Base-by-base conservation (phyloP, 1,140 invertebrate genomes). In the Camponotus pennsylvanicus region DNA sequence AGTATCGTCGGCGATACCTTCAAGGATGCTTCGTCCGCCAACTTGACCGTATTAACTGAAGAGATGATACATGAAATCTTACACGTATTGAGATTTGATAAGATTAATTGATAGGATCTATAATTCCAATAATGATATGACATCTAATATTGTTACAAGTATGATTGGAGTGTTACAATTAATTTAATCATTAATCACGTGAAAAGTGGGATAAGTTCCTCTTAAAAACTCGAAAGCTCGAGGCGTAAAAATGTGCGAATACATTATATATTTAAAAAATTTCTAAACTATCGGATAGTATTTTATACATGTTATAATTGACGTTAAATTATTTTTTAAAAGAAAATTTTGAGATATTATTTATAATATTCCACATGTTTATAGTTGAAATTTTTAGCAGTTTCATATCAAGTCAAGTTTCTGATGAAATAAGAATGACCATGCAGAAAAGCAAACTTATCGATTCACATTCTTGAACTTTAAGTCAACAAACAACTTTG, bases 51-150 rank as follows among this genome's bases (percentile, higher is more conserved):
- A 18, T 32, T 63, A 27, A 77, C 2, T 32, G 8, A 13, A 32
- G 15, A 6, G 61, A 64, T 61, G 42, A 66, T 21, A 49, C 11
- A 5, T 64, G 61, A 34, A 64, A 66, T 78, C 52, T 78, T 45
- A 45, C 18, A 21, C n/a, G 42, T 27, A n/a, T 18, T n/a, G 59
- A 34, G 18, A 45, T 32, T 7, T 49, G 11, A 18, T 40, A 18
- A 9, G n/a, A 42, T 32, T 27, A 8, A 77, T 61, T 27, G 3
- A 42, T 32, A 15, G 27, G n/a, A 37, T 18, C n/a, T 5, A 9
- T 59, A 15, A 49, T 70, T 59, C 8, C 13, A 52, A 55, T 21
- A 40, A 75, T 59, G 8, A 59, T 45, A 45, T 45, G 45, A 45
- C 3, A 45, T 13, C 1, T 42, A 9, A 42, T 3, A 45, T 13